Evolutionary conservation across 2,888 invertebrate genomes (phyloP).

Genomic region (Candidula unifasciata): DNA sequence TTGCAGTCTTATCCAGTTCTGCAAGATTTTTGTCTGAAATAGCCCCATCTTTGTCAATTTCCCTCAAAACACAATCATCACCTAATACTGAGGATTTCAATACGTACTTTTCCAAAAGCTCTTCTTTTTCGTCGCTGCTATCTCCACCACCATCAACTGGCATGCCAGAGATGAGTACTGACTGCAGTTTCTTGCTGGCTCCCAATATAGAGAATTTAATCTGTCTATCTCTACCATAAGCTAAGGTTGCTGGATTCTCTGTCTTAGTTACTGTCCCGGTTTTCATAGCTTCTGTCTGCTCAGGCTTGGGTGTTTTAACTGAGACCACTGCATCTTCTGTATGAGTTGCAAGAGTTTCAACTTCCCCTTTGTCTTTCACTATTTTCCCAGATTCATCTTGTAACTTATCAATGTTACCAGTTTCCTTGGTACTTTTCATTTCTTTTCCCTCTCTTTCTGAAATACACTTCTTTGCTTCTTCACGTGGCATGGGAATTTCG

Average conservation of each 20-base stretch:
- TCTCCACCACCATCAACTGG: constrained; percentile 38
- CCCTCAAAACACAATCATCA: neutral
- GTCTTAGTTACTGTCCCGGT: neutral
- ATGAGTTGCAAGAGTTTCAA: neutral
- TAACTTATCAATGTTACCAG: constrained; percentile 3
- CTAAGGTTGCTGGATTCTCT: neutral
- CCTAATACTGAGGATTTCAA: neutral
- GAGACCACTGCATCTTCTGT: neutral
- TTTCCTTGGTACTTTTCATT: neutral
- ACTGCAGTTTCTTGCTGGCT: constrained; percentile 34
- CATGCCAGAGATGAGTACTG: neutral
- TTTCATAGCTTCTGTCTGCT: neutral
- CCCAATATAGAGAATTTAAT: constrained; percentile 47
- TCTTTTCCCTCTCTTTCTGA: neutral
- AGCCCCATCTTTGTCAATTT: neutral
- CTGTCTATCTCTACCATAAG: constrained; percentile 39
- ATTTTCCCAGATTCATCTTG: constrained; percentile 31
- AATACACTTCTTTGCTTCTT: neutral
- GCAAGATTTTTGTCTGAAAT: neutral
- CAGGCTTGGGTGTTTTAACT: too few species aligned
- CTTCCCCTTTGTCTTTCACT: neutral
- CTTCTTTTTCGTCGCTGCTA: neutral
- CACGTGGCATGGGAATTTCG: constrained; percentile 40
- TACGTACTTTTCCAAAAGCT: neutral
- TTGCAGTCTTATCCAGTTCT: neutral